phyloP scores from a whole-genome alignment of 2,888 invertebrate genomes.

The Dendrolimus houi region DNA sequence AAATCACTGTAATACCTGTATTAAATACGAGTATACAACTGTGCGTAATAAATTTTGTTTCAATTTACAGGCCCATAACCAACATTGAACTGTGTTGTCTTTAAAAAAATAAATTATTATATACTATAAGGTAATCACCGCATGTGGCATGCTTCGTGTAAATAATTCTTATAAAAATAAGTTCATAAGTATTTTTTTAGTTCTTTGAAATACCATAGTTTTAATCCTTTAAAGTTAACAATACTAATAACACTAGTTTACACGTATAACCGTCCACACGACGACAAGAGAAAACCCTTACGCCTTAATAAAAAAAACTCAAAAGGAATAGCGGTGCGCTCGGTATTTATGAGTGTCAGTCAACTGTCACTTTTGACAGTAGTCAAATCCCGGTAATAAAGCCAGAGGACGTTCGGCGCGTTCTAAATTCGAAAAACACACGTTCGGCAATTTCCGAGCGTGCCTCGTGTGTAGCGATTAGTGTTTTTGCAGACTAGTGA shows the following conservation, averaged over 20 bases:
- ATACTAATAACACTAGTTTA: conserved; percentile 2
- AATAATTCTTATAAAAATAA: too few relatives aligned
- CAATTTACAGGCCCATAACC: too few relatives aligned
- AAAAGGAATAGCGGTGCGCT: conserved; percentile 34
- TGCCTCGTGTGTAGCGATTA: conserved; percentile 16
- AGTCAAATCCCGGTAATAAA: conserved; percentile 69
- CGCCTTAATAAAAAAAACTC: conserved; percentile 50
- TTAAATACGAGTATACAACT: too few relatives aligned
- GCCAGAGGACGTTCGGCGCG: conserved; percentile 48
- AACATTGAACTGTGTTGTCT: too few relatives aligned
- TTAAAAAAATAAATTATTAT: too few relatives aligned
- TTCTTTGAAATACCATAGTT: too few relatives aligned
- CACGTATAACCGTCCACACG: not conserved
- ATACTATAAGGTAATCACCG: too few relatives aligned
- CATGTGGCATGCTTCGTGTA: too few relatives aligned
- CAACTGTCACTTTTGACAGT: conserved; percentile 72
- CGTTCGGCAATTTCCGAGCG: conserved; percentile 56
- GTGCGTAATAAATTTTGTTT: too few relatives aligned
- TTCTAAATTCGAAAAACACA: conserved; percentile 72
- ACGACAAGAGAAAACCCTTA: conserved; percentile 27
- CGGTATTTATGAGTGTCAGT: conserved; percentile 71
- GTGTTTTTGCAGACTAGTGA: too few relatives aligned
- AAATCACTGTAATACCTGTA: too few relatives aligned
- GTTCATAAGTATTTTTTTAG: too few relatives aligned
- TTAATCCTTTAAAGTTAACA: not conserved